Base-by-base conservation (phyloP, 2,888 invertebrate genomes). In the Metopia argyrocephala region DNA sequence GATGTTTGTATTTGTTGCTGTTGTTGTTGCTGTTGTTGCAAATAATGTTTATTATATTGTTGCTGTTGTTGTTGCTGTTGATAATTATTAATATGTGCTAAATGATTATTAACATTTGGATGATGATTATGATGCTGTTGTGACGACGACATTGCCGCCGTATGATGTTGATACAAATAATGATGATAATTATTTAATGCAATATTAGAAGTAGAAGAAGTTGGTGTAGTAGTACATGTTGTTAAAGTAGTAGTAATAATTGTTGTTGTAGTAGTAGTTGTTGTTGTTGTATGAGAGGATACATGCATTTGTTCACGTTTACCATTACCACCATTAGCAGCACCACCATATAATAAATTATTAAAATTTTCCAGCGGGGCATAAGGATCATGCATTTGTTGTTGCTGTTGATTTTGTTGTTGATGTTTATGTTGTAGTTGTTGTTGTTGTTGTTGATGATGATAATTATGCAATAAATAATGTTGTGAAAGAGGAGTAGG, bases 301-400 rank as follows among this genome's bases (percentile, higher is more conserved):
- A 79, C 85, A 82, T 85, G 84, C 85, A 82, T 50, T 66, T 81
- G 65, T 73, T 84, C 84, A 78, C 83, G 84, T 82, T 84, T 83
- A 83, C 82, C 85, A 83, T 83, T 86, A 54, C 83, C 83, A 59
- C 68, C 70, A 5, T 61, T 62, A 69, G 69, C 85, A 52, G 83
- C 85, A 56, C 82, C 85, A 74, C 83, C 80, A 70, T 79, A 84
- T 65, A 85, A 83, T 65, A 86, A 82, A 78, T 87, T 87, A 83
- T 86, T 87, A 82, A 86, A 87, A 82, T 85, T 86, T 71, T 88
- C 87, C 83, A 86, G 65, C 82, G 85, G 87, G 23, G 86, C 86
- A 84, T 87, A 87, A 79, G 83, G 85, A 69, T 85, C 85, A 76
- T 84, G 84, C 79, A 76, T 66, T 66, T 81, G 69, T 54, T 69